Base-by-base conservation (phyloP, 2,888 invertebrate species). In the Cheiracanthium punctorium region DNA sequence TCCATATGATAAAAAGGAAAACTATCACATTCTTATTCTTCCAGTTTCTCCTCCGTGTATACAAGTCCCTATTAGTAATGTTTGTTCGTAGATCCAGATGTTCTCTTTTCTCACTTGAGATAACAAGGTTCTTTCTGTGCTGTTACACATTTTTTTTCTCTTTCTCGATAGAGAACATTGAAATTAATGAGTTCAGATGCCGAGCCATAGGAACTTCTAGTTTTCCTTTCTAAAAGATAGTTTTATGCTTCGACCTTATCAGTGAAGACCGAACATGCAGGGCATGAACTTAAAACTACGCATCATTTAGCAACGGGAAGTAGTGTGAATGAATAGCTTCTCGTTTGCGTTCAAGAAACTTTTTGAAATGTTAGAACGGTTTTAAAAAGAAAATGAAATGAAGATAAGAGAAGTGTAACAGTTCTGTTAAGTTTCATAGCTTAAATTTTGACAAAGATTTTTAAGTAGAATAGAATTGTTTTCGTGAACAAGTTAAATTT, bases 81-180 rank as follows among this genome's bases (percentile, higher is more conserved):
- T 58, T 7, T 24, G 20, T 20, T 17, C 20, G 24, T 58, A 58
- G 4, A 24, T 58, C 58, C 58, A 58, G 58, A 58, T 58, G 58
- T 20, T 58, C 58, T 58, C 58, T 24, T 58, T 58, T 58, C 58
- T 58, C 58, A 58, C 24, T 24, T 58, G 24, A 58, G 58, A 58
- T 58, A 58, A 58, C 58, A 58, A 24, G 58, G 12, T 24, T 58
- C 58, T 17, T 24, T 24, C 12, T 8, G 2, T 17, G 5, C 24
- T 58, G 24, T 58, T 58, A 12, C 48, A 17, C 7, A 17, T 12
- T 37, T 48, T 48, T 48, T 17, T 12, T 48, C 10, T 58, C 17
- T 58, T 24, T 24, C 58, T 24, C 17, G 58, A 4, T 58, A 24
- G 58, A 20, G 58, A 58, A 17, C 4, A 58, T 20, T 17, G 58